Conservation (phyloP, 2,797 vertebrate genomes). For the Pipistrellus nathusii region DNA sequence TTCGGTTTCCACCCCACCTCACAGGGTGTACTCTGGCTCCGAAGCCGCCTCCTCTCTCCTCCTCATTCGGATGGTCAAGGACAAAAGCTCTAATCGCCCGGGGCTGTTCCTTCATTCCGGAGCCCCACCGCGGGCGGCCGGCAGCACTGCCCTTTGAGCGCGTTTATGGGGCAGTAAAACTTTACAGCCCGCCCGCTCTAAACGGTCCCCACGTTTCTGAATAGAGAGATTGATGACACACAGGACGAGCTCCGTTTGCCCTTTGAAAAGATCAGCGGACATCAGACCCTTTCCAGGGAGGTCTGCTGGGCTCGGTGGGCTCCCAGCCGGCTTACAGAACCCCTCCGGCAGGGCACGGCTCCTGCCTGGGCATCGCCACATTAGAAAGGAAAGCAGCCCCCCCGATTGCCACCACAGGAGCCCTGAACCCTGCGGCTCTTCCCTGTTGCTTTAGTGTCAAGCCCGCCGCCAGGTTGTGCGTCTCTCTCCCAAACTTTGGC, state of each 20-base stretch:
- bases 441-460: neutral
- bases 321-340: neutral
- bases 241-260: neutral
- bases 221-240: conserved; percentile 27
- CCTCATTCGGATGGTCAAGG: conserved; percentile 42
- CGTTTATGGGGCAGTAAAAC: conserved; percentile 77
- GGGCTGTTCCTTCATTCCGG: conserved; percentile 63
- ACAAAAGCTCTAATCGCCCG: conserved; percentile 61
- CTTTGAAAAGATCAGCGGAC: conserved; percentile 66
- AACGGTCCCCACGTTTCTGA: conserved; percentile 66
- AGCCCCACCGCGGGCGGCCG: neutral
- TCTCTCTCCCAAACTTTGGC: neutral
- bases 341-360: neutral
- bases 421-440: neutral
- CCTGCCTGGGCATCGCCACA: neutral
- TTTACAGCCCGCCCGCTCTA: conserved; percentile 54
- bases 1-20: neutral
- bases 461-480: fast-evolving
- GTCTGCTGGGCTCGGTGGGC: neutral
- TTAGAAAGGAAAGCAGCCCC: neutral
- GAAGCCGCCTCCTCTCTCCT: neutral
- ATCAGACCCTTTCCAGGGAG: conserved; percentile 47
- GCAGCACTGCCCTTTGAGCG: conserved; percentile 52
- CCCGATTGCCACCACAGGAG: neutral
- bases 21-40: neutral